Percentiles rank a stretch among this genome's conserved stretches.
Conservation (phyloP, 2,113 vertebrate species). For the Oreochromis niloticus region DNA sequence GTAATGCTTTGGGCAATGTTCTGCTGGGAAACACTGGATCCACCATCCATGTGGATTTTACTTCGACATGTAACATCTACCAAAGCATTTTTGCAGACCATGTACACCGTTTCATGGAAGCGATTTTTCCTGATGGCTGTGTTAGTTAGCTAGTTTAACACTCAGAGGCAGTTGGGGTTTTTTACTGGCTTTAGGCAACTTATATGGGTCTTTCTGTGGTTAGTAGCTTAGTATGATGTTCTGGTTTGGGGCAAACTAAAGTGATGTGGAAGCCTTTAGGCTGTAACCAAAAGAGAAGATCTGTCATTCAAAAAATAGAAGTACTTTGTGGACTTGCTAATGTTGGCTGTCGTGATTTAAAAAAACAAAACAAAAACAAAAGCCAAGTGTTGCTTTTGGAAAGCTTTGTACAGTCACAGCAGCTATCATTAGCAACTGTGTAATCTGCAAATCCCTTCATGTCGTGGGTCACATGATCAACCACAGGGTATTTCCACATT, state of each 20-base stretch:
- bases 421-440: not conserved
- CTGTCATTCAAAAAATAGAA: not conserved
- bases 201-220: not conserved
- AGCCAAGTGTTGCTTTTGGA: not conserved
- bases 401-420: not conserved
- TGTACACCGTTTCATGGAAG: not conserved
- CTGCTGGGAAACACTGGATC: not conserved
- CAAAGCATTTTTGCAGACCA: not conserved
- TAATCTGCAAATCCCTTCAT: not conserved
- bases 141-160: not conserved
- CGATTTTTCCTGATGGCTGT: not conserved
- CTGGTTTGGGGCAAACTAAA: not conserved
- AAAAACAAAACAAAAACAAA: not conserved
- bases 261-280: not conserved
- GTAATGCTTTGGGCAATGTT: not conserved
- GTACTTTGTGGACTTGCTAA: not conserved
- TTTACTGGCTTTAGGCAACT: not conserved
- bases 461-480: not conserved
- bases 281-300: not conserved
- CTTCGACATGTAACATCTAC: not conserved
- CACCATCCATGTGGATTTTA: not conserved
- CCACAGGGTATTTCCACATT: not conserved
- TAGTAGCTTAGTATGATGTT: not conserved
- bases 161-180: rapidly evolving
- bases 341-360: not conserved